Percentiles rank a stretch among this genome's conserved stretches.
phyloP scores from a whole-genome alignment of 2,888 invertebrate species.

The Deroplatys truncata region DNA sequence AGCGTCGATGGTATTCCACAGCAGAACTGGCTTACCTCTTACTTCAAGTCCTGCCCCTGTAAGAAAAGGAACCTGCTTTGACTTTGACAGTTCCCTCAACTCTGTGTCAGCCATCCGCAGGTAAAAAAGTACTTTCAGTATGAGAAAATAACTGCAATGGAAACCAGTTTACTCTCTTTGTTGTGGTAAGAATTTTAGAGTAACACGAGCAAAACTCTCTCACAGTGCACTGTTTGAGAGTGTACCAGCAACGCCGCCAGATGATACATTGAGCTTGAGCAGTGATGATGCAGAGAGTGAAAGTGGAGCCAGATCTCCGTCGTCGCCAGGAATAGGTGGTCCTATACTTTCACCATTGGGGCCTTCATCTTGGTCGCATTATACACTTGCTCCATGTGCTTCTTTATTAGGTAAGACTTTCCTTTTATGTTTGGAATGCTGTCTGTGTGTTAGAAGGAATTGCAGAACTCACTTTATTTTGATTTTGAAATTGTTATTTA shows the following conservation, averaged over 20 bases:
- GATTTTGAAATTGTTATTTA: too few species aligned
- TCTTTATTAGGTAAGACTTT: conserved; percentile 41
- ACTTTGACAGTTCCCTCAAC: conserved; percentile 76
- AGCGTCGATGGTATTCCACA: conserved; percentile 79
- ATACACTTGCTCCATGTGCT: conserved; percentile 12
- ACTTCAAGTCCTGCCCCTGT: conserved; percentile 85
- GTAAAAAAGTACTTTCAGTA: conserved; percentile 45
- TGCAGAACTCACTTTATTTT: too few species aligned
- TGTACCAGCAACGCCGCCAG: conserved; percentile 17
- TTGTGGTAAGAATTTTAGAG: not conserved
- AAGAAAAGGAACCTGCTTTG: conserved; percentile 72
- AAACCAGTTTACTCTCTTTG: not conserved
- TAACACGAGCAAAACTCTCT: conserved; percentile 29
- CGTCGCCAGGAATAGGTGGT: conserved; percentile 43
- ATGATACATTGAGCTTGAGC: conserved; percentile 26
- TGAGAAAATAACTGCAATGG: not conserved
- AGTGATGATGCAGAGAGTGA: conserved; percentile 38
- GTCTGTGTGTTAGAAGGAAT: not conserved
- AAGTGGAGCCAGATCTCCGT: conserved; percentile 46
- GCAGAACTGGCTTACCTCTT: conserved; percentile 73
- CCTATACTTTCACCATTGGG: conserved; percentile 20
- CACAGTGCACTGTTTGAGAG: conserved; percentile 62
- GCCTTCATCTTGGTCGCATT: not conserved
- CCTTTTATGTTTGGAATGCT: too few species aligned
- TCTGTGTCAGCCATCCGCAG: conserved; percentile 77